Conservation (phyloP, 2,797 vertebrate genomes). For the Yasuhikotakia modesta region DNA sequence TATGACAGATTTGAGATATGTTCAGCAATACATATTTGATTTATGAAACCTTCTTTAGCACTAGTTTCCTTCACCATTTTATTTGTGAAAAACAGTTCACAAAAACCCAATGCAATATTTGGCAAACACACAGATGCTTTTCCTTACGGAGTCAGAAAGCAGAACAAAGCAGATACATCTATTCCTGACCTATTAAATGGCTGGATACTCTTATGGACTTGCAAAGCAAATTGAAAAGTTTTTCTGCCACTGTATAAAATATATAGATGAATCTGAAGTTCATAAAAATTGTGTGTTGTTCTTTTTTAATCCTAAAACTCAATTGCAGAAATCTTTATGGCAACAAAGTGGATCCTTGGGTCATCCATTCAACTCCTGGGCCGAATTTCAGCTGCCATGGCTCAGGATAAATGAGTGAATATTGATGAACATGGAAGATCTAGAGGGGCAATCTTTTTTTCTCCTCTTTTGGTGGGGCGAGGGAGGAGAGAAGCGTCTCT, state of each 20-base stretch:
- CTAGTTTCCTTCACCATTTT: background rate
- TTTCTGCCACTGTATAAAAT: slow-evolving; percentile 78
- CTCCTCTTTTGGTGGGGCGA: slow-evolving; percentile 65
- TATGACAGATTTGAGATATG: background rate
- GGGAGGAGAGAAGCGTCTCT: slow-evolving; percentile 65
- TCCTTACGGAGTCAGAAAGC: slow-evolving; percentile 52
- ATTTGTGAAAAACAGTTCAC: slow-evolving; percentile 22
- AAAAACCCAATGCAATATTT: slow-evolving; percentile 17
- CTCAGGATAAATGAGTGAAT: slow-evolving; percentile 81
- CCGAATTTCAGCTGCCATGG: slow-evolving; percentile 81
- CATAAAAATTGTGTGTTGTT: slow-evolving; percentile 75
- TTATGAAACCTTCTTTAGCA: slow-evolving; percentile 16
- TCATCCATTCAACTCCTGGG: slow-evolving; percentile 75
- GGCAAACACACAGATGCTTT: slow-evolving; percentile 40
- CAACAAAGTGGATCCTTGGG: slow-evolving; percentile 67
- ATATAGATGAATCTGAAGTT: slow-evolving; percentile 75
- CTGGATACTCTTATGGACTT: slow-evolving; percentile 75
- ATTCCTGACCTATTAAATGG: slow-evolving; percentile 81
- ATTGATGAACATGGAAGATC: slow-evolving; percentile 84
- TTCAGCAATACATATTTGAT: slow-evolving; percentile 7
- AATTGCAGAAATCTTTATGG: slow-evolving; percentile 74
- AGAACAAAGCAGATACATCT: slow-evolving; percentile 69
- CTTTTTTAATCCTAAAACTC: slow-evolving; percentile 81
- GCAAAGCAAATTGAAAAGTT: slow-evolving; percentile 78
- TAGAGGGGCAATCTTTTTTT: slow-evolving; percentile 71